Conservation (phyloP, 2,888 invertebrate genomes). For the Loripinus fragilis region DNA sequence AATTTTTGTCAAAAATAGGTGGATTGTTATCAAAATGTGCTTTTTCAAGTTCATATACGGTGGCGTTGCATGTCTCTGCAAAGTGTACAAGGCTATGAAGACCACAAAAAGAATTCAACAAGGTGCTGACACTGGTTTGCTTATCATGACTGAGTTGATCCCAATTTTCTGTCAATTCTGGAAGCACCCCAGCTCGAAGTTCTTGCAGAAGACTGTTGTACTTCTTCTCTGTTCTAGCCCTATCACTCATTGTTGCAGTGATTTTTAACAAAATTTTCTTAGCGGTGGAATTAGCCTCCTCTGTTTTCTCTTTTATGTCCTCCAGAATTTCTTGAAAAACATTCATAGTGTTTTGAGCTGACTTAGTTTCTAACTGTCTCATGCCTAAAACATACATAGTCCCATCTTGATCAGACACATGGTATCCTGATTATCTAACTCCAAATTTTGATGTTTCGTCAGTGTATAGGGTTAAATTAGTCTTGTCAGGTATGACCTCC, state of each 20-base stretch:
- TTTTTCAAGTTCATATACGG: conserved; percentile 33
- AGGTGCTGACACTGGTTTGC: conserved; percentile 28
- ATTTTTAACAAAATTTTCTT: conserved; percentile 35
- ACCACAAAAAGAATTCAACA: conserved; percentile 64
- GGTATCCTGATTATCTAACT: conserved; percentile 36
- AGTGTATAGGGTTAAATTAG: conserved; percentile 28
- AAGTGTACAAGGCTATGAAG: conserved; percentile 57
- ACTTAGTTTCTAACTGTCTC: conserved; percentile 32
- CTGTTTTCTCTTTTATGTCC: conserved; percentile 29
- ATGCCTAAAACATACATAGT: conserved; percentile 40
- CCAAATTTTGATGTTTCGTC: conserved; percentile 50
- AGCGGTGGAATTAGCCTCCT: neutral
- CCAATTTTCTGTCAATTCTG: conserved; percentile 47
- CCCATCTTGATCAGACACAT: conserved; percentile 30
- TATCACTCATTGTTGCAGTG: conserved; percentile 42
- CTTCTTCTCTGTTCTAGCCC: conserved; percentile 34
- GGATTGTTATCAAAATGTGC: conserved; percentile 29
- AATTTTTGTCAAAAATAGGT: conserved; percentile 40
- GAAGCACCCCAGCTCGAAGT: conserved; percentile 43
- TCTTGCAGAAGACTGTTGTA: conserved; percentile 54
- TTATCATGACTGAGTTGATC: conserved; percentile 34
- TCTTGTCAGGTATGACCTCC: conserved; percentile 23
- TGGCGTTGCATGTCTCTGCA: conserved; percentile 35
- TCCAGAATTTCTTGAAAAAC: conserved; percentile 33
- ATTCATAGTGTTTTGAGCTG: neutral